Evolutionary conservation across 2,113 vertebrate species (phyloP), one percentile per base, ranked within the genome.

Genomic region (Plestiodon gilberti): DNA sequence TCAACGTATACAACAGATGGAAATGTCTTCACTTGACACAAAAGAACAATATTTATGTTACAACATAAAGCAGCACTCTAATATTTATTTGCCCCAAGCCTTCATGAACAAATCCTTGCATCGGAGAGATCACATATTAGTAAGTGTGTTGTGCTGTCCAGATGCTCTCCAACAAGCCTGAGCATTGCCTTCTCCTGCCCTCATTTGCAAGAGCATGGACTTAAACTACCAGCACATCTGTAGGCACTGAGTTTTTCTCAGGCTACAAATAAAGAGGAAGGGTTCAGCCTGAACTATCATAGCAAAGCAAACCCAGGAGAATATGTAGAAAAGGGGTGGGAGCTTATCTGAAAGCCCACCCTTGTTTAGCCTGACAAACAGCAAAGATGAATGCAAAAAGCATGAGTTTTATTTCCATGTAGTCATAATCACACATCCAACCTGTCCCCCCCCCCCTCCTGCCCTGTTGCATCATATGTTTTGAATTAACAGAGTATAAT

Each of bases 401-500:
- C 40, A 40, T 75, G 81, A 88, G 85, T 15, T 87, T 79, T 74
- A 86, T 2, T 85, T 89, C 71, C 70, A 67, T 38, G 2, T 7
- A 59, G 33, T 6, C 84, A 89, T 89, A 62, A 59, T 64, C 83
- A 88, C 55, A 82, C 22, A 82, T 90, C 88, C 88, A 81, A 79
- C 35, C 52, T 79, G 23, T 43, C 86, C 73, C 78, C 43, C 43
- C n/a, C n/a, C n/a, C n/a, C 77, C 10, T 85, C 62, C 67, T 35
- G 67, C 28, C 25, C 43, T 80, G 55, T 84, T 91, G 87, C 57
- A 84, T 40, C 64, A 61, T 38, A 79, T 38, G 73, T 57, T 89
- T 25, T 84, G 94, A 94, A 95, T 95, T 92, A 91, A 85, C 70
- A 84, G 90, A 90, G 82, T 62, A 23, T 85, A 93, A 89, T 91